Percentiles rank a stretch among this genome's conserved stretches.
Conservation (phyloP, 1,140 invertebrate species). For the Macrotrachela quadricornifera region DNA sequence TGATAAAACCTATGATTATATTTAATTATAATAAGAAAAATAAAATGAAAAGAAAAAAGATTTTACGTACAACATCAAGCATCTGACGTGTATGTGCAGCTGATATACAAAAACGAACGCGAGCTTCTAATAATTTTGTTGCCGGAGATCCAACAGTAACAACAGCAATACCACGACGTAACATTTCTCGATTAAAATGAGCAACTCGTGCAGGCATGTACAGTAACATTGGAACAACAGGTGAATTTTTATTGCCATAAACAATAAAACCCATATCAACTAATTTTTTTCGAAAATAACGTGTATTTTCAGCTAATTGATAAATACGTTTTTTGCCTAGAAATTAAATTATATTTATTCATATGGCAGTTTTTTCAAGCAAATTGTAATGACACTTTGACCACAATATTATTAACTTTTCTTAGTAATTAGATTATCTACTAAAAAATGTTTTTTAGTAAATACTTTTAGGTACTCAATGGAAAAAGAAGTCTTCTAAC, state of each 20-base stretch:
- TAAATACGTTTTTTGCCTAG: slow-evolving; percentile 40
- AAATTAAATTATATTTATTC: too few relatives aligned
- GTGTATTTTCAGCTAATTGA: slow-evolving; percentile 56
- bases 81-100: slow-evolving; percentile 86
- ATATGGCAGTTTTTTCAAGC: neutral
- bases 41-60: neutral
- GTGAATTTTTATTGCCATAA: slow-evolving; percentile 82
- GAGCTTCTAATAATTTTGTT: slow-evolving; percentile 74
- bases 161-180: slow-evolving; percentile 57
- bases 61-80: slow-evolving; percentile 50
- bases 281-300: slow-evolving; percentile 62
- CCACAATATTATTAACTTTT: too few relatives aligned
- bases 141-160: slow-evolving; percentile 95
- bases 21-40: slow-evolving; percentile 6
- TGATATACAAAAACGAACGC: slow-evolving; percentile 82
- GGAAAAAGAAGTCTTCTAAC: too few relatives aligned
- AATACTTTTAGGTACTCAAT: too few relatives aligned
- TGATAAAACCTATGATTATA: slow-evolving; percentile 32
- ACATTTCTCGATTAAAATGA: slow-evolving; percentile 47
- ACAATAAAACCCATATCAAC: slow-evolving; percentile 77
- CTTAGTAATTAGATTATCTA: too few relatives aligned
- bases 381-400: too few relatives aligned
- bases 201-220: slow-evolving; percentile 75
- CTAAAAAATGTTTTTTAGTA: too few relatives aligned
- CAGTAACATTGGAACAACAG: slow-evolving; percentile 79